Evolutionary conservation across 2,797 vertebrate species (phyloP).

Genomic region (Tauraco hartlaubi): DNA sequence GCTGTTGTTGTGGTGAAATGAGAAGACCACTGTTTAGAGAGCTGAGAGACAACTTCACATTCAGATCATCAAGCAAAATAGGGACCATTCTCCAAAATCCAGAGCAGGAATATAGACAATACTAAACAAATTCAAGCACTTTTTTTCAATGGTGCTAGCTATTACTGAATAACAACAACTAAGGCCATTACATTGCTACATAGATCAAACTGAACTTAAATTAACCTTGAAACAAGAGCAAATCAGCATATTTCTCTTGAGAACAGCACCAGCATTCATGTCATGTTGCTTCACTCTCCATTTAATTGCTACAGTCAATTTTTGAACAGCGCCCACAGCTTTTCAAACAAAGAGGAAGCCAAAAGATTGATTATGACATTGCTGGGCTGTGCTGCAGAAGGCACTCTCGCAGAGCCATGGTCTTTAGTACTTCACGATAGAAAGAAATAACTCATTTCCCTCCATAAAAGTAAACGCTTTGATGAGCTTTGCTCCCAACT

Average conservation of each 20-base stretch:
- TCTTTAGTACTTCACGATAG: neutral
- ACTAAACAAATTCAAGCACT: neutral
- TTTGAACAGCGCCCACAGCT: conserved; percentile 5
- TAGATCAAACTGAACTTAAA: conserved; percentile 24
- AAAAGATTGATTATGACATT: neutral
- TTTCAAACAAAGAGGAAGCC: conserved; percentile 14
- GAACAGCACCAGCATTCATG: neutral
- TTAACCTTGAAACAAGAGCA: neutral
- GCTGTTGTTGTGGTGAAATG: neutral
- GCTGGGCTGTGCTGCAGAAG: neutral
- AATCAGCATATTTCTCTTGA: neutral
- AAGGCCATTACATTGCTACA: neutral
- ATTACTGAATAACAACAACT: neutral
- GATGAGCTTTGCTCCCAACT: neutral
- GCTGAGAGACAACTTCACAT: neutral
- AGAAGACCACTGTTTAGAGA: neutral
- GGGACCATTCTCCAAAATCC: neutral
- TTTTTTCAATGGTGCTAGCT: neutral
- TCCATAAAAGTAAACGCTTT: neutral
- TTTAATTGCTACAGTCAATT: neutral
- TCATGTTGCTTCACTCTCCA: neutral
- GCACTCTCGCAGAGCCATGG: neutral
- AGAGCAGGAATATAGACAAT: neutral
- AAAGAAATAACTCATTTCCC: neutral
- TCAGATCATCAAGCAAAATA: neutral